Conservation (phyloP, 2,888 invertebrate genomes). For the Sesamia inferens region DNA sequence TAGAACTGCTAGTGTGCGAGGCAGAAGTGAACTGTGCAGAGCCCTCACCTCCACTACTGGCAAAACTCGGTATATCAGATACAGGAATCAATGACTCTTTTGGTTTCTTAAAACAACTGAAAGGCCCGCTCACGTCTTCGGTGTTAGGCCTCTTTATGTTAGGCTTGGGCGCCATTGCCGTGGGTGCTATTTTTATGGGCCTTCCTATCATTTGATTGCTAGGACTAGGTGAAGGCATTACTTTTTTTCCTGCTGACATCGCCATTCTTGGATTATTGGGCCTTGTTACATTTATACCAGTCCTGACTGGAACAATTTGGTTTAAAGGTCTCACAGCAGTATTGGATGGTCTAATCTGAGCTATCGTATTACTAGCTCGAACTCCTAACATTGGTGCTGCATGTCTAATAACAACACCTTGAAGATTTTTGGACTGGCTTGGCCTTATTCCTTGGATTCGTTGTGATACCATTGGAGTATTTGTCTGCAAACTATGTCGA, state of each 20-base stretch:
- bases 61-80: conserved; percentile 70
- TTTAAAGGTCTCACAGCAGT: conserved; percentile 68
- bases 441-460: conserved; percentile 72
- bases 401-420: conserved; percentile 76
- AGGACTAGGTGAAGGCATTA: conserved; percentile 63
- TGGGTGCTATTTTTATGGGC: conserved; percentile 79
- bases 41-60: conserved; percentile 64
- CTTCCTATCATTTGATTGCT: conserved; percentile 68
- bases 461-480: conserved; percentile 66
- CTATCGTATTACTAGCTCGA: conserved; percentile 69
- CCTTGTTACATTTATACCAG: conserved; percentile 63
- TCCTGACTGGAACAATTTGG: conserved; percentile 74
- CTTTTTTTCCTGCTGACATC: conserved; percentile 59
- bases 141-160: conserved; percentile 71
- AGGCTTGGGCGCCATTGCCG: conserved; percentile 68
- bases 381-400: conserved; percentile 70
- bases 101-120: conserved; percentile 85
- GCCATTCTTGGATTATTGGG: conserved; percentile 73
- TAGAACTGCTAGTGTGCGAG: conserved; percentile 75
- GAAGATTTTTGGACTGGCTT: conserved; percentile 70
- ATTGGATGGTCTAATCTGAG: conserved; percentile 63
- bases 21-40: conserved; percentile 73
- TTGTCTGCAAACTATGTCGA: conserved; percentile 71
- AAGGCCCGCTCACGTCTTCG: conserved; percentile 75
- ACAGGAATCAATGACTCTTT: conserved; percentile 80